Conservation (phyloP, 1,140 invertebrate genomes). For the Aphelinus atriplicis region DNA sequence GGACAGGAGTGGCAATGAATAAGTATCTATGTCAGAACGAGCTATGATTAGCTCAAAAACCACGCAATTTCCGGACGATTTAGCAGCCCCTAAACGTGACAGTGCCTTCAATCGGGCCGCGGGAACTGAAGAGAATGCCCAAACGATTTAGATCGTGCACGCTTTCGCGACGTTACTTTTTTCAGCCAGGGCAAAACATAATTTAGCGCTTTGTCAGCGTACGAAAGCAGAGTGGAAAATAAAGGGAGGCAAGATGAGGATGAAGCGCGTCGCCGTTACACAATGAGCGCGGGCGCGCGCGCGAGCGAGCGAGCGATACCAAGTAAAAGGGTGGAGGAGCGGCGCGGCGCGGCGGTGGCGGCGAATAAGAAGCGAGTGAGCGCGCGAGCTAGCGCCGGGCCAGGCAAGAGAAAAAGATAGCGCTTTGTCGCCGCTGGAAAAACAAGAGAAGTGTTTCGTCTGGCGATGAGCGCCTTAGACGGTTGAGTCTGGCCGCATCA, state of each 20-base stretch:
- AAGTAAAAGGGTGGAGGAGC: neutral
- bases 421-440: slow-evolving; percentile 41
- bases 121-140: neutral
- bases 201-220: slow-evolving; percentile 24
- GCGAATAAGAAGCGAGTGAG: neutral
- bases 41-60: no score
- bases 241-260: slow-evolving; percentile 22
- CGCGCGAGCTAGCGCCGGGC: neutral
- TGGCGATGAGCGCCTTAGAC: slow-evolving; percentile 58
- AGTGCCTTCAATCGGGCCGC: no score
- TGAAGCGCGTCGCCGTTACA: slow-evolving; percentile 37
- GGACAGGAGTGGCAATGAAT: no score
- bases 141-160: neutral
- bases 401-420: slow-evolving; percentile 20
- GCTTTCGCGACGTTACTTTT: neutral
- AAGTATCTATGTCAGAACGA: no score
- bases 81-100: no score
- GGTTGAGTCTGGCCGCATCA: slow-evolving; percentile 50
- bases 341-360: neutral
- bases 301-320: slow-evolving; percentile 12
- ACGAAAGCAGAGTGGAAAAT: slow-evolving; percentile 31
- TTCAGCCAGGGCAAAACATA: neutral
- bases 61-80: no score
- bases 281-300: slow-evolving; percentile 29
- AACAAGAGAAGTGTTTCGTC: slow-evolving; percentile 60